phyloP scores from a whole-genome alignment of 2,113 vertebrate species.

The Acrocephalus kingi region DNA sequence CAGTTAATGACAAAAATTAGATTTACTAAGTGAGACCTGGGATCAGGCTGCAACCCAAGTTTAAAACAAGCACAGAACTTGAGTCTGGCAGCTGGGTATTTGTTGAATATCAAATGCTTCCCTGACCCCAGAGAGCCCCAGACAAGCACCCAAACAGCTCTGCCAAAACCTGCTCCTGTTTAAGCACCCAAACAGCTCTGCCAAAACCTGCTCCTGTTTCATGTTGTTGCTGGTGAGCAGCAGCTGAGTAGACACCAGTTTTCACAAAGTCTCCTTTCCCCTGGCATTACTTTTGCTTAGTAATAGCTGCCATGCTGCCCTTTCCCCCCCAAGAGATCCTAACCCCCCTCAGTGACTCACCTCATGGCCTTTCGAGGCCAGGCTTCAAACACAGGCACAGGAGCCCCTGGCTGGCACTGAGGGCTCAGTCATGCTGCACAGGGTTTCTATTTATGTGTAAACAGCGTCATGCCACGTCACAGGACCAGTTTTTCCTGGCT shows the following conservation, averaged over 20 bases:
- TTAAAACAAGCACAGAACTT: neutral
- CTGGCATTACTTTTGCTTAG: neutral
- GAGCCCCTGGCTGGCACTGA: neutral
- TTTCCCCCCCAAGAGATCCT: neutral
- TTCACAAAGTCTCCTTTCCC: neutral
- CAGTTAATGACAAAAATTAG: neutral
- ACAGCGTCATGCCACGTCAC: rapidly evolving
- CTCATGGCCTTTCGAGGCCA: rapidly evolving
- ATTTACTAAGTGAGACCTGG: neutral
- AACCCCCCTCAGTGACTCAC: neutral
- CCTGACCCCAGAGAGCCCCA: neutral
- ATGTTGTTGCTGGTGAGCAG: neutral
- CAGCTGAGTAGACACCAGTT: neutral
- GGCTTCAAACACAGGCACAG: neutral
- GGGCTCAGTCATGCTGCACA: neutral
- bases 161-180: neutral
- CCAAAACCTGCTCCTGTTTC: neutral
- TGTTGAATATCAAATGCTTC: neutral
- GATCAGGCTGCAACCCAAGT: neutral
- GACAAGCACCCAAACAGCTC: neutral
- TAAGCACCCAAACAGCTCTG: neutral
- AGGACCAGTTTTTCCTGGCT: neutral
- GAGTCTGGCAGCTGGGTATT: neutral
- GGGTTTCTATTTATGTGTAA: neutral
- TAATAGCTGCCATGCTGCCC: neutral